These are phyloP conservation scores for Plagodis dolabraria DNA, from an alignment of 2,888 invertebrate species.

Conservation along the genomic window DNA sequence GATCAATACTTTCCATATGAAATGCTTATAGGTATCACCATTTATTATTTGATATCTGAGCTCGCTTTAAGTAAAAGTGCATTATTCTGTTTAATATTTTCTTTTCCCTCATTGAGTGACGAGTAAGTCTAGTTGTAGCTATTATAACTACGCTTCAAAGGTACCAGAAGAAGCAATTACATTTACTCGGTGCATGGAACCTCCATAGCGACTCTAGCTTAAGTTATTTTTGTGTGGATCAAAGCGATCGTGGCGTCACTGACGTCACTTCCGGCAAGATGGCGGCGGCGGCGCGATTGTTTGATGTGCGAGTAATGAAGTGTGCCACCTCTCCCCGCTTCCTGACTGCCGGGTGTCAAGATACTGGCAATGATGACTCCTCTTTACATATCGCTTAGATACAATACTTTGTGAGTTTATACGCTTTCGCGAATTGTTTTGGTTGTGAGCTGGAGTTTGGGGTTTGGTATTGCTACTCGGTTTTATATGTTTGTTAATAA, in stretches of 20 bases:
- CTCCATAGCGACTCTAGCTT: slow-evolving; percentile 52
- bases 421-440: slow-evolving; percentile 32
- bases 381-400: slow-evolving; percentile 61
- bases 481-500: no score
- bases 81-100: no score
- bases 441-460: slow-evolving; percentile 13
- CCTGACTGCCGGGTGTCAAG: slow-evolving; percentile 79
- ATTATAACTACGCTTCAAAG: no score
- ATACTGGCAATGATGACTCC: slow-evolving; percentile 70
- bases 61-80: no score
- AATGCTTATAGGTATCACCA: no score
- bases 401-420: slow-evolving; percentile 48
- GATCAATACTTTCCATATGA: no score
- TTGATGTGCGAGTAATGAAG: slow-evolving; percentile 85
- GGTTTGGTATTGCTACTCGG: not conserved
- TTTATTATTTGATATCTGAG: no score
- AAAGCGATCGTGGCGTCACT: slow-evolving; percentile 75
- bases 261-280: slow-evolving; percentile 82
- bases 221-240: slow-evolving; percentile 79
- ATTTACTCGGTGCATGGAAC: slow-evolving; percentile 50
- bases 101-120: no score
- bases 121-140: no score
- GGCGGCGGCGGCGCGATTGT: slow-evolving; percentile 79
- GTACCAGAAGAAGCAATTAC: slow-evolving; percentile 55
- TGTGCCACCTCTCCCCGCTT: slow-evolving; percentile 77